These are phyloP conservation scores for Thamnophis sirtalis DNA, from an alignment of 2,113 vertebrate species.

Conservation along the genomic window DNA sequence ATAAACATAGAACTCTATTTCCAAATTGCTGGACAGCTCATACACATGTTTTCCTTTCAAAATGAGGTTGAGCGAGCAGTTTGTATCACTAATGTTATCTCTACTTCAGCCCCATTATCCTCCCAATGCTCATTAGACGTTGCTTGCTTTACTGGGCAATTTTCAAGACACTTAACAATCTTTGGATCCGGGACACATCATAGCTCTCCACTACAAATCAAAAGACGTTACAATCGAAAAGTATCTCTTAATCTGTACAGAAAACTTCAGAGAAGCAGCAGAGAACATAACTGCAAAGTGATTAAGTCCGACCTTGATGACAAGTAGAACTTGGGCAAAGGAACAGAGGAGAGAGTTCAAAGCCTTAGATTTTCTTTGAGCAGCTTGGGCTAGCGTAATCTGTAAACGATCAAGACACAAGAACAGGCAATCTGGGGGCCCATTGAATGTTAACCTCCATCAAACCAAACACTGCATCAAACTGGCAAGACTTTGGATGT, in stretches of 20 bases:
- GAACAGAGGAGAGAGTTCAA: not conserved
- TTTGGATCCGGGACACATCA: not conserved
- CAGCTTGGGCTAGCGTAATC: not conserved
- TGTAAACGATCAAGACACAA: not conserved
- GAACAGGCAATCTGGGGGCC: not conserved
- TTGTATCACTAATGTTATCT: not conserved
- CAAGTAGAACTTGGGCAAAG: not conserved
- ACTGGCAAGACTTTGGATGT: not conserved
- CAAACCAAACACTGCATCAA: not conserved
- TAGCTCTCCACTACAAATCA: not conserved
- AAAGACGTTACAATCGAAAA: not conserved
- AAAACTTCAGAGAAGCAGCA: not conserved
- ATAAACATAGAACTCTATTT: not conserved
- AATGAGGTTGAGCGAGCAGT: not conserved
- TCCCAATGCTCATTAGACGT: not conserved
- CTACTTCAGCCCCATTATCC: not conserved
- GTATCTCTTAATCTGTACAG: not conserved
- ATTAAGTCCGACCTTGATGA: not conserved
- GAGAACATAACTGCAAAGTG: not conserved
- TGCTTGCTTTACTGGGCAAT: not conserved
- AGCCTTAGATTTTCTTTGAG: not conserved
- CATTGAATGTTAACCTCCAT: not conserved
- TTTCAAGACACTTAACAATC: not conserved
- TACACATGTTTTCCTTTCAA: not conserved
- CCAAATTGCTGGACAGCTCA: not conserved